Evolutionary conservation across 2,113 vertebrate genomes (phyloP), one percentile per base, ranked within the genome.

Genomic region (Lampris incognitus): DNA sequence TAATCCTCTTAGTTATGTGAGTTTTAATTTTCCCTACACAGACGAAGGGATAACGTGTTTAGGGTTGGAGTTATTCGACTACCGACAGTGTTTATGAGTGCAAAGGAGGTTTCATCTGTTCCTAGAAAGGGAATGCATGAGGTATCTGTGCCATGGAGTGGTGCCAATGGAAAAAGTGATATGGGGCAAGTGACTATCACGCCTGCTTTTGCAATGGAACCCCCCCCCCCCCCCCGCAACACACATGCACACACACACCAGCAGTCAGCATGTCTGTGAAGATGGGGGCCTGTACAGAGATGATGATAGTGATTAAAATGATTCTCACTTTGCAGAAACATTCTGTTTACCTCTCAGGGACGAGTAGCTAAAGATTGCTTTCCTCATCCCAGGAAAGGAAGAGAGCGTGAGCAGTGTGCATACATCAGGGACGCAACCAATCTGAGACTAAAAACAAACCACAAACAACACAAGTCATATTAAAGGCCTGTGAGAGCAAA

Each of bases 281-380:
- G 44, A 78, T 66, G 70, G 57, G 60, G 65, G 40, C 56, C 73
- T 58, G 40, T 36, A 66, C 9, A 2, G 24, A 59, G 62, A 61
- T 83, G 72, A 90, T 84, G 71, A 78, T 42, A 81, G 78, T 74
- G 37, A 58, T 79, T 66, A 46, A 5, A 39, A 11, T 54, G 71
- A 65, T 75, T 70, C 73, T 61, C 57, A 68, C 67, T 80, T 44
- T 40, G 36, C 56, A 70, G 7, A 51, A 13, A 37, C 66, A 46
- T 37, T 68, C 5, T 61, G 69, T 72, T 58, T 76, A 39, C 55
- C 24, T 64, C 11, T 38, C 24, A 24, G 24, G 24, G 24, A 24
- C 24, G 24, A 24, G 63, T 54, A 46, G 44, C 44, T 5, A 7
- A 46, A 46, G 7, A 46, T 4, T 5, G 2, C 44, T 46, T 46